Base-by-base conservation (phyloP, 2,888 invertebrate species). In the Cerceris ruficornis region DNA sequence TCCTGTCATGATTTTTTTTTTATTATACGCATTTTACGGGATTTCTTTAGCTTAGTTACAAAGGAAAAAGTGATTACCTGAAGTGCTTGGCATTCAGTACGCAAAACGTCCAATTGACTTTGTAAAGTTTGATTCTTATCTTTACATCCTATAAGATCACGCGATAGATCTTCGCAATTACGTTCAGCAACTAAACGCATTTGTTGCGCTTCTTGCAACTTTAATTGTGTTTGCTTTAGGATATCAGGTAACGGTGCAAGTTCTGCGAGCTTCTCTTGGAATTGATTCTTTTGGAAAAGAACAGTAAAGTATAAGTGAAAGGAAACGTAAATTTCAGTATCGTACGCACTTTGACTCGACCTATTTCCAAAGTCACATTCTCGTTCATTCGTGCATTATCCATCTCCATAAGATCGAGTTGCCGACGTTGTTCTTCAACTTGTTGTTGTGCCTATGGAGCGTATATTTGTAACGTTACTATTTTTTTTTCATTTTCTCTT, bases 251-350 rank as follows among this genome's bases (percentile, higher is more conserved):
- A 93, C 0, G 96, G 95, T 0, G 95, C 94, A 61, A 96, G 91
- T 90, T 96, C 96, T 73, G 95, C 95, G 28, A 96, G 91, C 90
- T 95, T 96, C 87, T 95, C 95, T 93, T 96, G 95, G 92, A 96
- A 96, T 90, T 96, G 94, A 86, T 93, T 93, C 93, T 93, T 14
- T 61, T 14, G 7, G 7, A n/a, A 14, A 15, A 42, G 43, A 13
- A 57, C n/a, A 14, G n/a, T 57, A 17, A 61, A 9, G 7, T 67
- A 42, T 11, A 55, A 39, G 15, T n/a, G 8, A 46, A 14, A 14
- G n/a, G 28, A 50, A 64, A 1, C 6, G 28, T 28, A 55, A 46
- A 46, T 39, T 13, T 58, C 39, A 11, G 28, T 52, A n/a, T 57
- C 52, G 1, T 39, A 77, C 54, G 13, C 82, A 93, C 93, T 88